phyloP scores from a whole-genome alignment of 2,797 vertebrate species.

The Megalops cyprinoides region DNA sequence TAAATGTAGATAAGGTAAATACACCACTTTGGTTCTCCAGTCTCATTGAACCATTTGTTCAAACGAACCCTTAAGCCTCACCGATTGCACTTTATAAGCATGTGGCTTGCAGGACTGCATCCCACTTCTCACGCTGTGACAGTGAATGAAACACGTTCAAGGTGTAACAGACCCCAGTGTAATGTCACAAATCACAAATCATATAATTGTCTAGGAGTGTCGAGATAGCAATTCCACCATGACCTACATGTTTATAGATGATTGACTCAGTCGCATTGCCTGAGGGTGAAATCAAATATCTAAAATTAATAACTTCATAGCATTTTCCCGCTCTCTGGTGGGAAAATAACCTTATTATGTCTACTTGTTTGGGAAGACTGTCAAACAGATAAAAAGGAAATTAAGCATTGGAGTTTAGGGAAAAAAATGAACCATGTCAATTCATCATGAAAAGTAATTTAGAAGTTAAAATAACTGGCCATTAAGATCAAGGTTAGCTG shows the following conservation, averaged over 20 bases:
- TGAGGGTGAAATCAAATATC: conserved; percentile 45
- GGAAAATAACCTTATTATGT: conserved; percentile 10
- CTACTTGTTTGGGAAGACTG: neutral
- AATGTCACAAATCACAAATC: neutral
- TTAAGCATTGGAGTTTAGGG: neutral
- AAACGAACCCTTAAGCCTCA: too few relatives aligned
- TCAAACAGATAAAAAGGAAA: neutral
- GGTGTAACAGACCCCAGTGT: neutral
- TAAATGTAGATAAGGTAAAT: too few relatives aligned
- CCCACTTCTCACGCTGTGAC: neutral
- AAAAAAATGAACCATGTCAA: neutral
- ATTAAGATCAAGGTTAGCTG: neutral
- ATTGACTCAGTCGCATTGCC: conserved; percentile 47
- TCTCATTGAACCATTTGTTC: too few relatives aligned
- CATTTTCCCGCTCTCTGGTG: conserved; percentile 15
- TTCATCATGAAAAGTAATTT: too few relatives aligned
- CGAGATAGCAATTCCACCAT: conserved; percentile 64
- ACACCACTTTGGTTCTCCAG: too few relatives aligned
- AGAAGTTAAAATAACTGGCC: too few relatives aligned
- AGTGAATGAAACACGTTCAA: neutral
- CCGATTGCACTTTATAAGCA: too few relatives aligned
- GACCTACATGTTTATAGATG: conserved; percentile 71
- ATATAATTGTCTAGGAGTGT: neutral
- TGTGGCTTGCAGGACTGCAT: too few relatives aligned
- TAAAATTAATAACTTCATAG: conserved; percentile 40